Conservation (phyloP, 35 echinoderm and acorn worm genomes). For the Acanthaster planci region DNA sequence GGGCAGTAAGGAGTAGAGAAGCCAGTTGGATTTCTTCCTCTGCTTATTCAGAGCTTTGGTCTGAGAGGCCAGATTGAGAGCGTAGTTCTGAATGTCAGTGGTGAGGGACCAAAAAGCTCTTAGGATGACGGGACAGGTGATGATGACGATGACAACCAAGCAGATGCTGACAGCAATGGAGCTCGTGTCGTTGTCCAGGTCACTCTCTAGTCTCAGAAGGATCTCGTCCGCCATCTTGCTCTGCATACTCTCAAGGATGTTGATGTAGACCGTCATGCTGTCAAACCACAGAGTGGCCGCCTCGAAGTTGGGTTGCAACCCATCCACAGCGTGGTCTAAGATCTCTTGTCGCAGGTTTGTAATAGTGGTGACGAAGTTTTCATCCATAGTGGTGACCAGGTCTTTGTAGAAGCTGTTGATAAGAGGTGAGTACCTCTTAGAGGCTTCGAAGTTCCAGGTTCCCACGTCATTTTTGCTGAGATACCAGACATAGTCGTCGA, state of each 20-base stretch:
- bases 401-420: constrained; percentile 49
- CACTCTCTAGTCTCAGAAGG: constrained; percentile 42
- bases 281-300: constrained; percentile 62
- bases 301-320: constrained; percentile 40
- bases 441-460: constrained; percentile 61
- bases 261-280: constrained; percentile 76
- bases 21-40: constrained; percentile 63
- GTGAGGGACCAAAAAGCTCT: constrained; percentile 73
- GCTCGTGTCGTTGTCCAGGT: constrained; percentile 54
- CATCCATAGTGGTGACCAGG: constrained; percentile 23
- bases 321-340: constrained; percentile 36
- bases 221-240: constrained; percentile 73
- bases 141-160: constrained; percentile 59
- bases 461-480: constrained; percentile 66
- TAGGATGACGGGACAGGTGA: constrained; percentile 61
- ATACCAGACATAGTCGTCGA: constrained; percentile 68
- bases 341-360: constrained; percentile 51
- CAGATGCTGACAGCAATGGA: constrained; percentile 72
- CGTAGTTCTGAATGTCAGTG: constrained; percentile 76
- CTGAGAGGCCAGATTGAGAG: constrained; percentile 57
- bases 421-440: constrained; percentile 59
- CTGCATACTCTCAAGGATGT: constrained; percentile 69
- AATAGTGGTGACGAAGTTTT: constrained; percentile 52
- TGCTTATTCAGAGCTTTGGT: constrained; percentile 63
- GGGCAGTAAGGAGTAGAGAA: constrained; percentile 63